Conservation (phyloP, 2,797 vertebrate species). For the Lithobates sylvaticus region DNA sequence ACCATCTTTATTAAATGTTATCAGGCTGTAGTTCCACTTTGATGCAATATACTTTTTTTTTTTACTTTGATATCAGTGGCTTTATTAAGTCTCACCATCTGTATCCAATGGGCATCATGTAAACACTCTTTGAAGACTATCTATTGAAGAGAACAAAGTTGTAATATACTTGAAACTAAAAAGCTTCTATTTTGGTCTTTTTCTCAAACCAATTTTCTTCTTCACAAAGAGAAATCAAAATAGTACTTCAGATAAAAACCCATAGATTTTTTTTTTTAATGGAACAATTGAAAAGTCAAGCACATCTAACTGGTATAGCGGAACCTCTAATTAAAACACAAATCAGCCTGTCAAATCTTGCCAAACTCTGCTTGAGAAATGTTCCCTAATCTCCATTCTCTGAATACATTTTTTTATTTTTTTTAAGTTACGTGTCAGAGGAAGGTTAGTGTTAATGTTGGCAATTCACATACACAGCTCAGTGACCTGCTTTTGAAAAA, state of each 20-base stretch:
- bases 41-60: too few relatives aligned
- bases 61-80: too few relatives aligned
- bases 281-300: slow-evolving; percentile 22
- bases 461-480: too few relatives aligned
- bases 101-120: background rate
- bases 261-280: background rate
- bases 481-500: too few relatives aligned
- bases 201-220: background rate
- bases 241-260: background rate
- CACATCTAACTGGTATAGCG: slow-evolving; percentile 7
- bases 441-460: too few relatives aligned
- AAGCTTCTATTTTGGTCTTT: slow-evolving; percentile 2
- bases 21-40: too few relatives aligned
- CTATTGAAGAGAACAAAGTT: background rate
- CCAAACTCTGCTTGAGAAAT: background rate
- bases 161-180: background rate
- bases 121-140: background rate
- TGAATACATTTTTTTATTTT: too few relatives aligned
- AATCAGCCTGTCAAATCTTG: slow-evolving; percentile 8
- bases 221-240: slow-evolving; percentile 7
- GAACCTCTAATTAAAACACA: slow-evolving; percentile 42
- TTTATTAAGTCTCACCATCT: background rate
- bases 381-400: background rate
- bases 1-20: too few relatives aligned
- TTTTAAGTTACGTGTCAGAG: background rate